Percentiles rank a stretch among this genome's conserved stretches.
phyloP scores from a whole-genome alignment of 2,888 invertebrate species.

The Himalopsyche kuldschensis region DNA sequence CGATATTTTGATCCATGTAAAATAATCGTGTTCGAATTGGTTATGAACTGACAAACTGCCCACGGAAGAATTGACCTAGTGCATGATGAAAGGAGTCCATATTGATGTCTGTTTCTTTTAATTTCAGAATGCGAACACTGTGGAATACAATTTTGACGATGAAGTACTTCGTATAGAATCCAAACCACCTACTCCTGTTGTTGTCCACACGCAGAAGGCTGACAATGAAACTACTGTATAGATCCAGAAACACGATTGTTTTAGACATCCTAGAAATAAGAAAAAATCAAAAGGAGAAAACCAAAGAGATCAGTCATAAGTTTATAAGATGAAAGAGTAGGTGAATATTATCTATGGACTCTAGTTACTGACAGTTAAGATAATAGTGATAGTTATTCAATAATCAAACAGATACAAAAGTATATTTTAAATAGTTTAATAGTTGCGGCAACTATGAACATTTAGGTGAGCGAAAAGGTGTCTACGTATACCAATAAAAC shows the following conservation, averaged over 20 bases:
- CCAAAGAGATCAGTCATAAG: neutral
- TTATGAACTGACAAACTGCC: too few species aligned
- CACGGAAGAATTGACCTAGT: too few species aligned
- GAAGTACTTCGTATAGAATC: constrained; percentile 51
- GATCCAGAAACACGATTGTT: neutral
- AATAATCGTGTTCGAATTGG: too few species aligned
- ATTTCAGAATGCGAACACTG: constrained; percentile 45
- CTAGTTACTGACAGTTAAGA: neutral
- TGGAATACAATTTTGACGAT: constrained; percentile 53
- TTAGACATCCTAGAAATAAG: neutral
- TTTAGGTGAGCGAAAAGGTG: too few species aligned
- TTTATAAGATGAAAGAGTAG: neutral
- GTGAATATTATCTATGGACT: neutral
- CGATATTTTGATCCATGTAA: too few species aligned
- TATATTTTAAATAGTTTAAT: neutral
- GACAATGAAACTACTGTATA: constrained; percentile 53
- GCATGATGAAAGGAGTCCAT: too few species aligned
- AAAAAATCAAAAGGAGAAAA: neutral
- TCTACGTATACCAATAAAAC: too few species aligned
- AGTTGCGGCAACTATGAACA: too few species aligned
- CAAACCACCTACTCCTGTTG: constrained; percentile 45
- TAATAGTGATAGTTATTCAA: neutral
- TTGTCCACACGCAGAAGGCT: constrained; percentile 40
- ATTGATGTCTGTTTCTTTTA: neutral
- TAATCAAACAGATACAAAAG: neutral